Conservation (phyloP, 2,797 vertebrate genomes). For the Melanotaenia pygmaea region DNA sequence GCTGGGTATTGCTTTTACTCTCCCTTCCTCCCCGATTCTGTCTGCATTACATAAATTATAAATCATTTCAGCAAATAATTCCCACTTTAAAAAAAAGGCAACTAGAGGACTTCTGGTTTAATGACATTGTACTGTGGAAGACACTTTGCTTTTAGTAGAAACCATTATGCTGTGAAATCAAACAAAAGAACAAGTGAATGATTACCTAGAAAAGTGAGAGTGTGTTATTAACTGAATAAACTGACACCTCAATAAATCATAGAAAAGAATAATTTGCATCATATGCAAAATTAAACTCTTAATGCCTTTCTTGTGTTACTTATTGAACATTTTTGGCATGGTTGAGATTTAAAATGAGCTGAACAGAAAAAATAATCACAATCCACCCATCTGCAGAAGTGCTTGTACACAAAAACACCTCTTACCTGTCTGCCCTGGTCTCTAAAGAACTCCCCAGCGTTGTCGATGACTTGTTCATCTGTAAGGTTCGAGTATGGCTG, state of each 20-base stretch:
- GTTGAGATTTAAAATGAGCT: neutral
- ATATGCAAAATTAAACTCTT: neutral
- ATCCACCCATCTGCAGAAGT: neutral
- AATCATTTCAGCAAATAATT: neutral
- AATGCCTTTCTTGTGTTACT: neutral
- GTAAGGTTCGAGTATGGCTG: slow-evolving; percentile 93
- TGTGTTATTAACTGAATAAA: neutral
- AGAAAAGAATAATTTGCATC: neutral
- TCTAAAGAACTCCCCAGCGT: slow-evolving; percentile 94
- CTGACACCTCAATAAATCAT: neutral
- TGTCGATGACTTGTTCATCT: slow-evolving; percentile 95
- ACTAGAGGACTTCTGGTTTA: slow-evolving; percentile 5
- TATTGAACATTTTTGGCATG: neutral
- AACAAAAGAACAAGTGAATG: neutral
- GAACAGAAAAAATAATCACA: neutral
- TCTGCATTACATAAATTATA: too few species aligned
- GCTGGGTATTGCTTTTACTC: neutral
- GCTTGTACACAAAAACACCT: neutral
- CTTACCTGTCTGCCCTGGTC: slow-evolving; percentile 92
- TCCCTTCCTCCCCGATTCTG: too few species aligned
- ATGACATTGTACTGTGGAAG: neutral
- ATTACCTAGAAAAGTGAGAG: neutral
- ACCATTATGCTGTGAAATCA: neutral
- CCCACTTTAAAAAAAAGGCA: neutral
- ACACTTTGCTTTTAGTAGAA: neutral